phyloP scores from a whole-genome alignment of 2,113 vertebrate species.

The Sylvia atricapilla region DNA sequence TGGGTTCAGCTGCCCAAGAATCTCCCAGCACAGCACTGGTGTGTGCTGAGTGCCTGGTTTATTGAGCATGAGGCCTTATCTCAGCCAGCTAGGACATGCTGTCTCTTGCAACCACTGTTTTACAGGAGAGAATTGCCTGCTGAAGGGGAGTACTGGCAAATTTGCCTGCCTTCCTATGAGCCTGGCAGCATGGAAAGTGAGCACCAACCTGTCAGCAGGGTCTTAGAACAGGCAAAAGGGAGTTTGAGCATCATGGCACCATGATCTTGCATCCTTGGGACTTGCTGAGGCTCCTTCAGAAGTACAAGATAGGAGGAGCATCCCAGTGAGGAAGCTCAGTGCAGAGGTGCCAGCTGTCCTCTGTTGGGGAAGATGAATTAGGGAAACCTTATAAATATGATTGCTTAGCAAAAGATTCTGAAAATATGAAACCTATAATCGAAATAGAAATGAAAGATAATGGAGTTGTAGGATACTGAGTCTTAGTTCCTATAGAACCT shows the following conservation, averaged over 20 bases:
- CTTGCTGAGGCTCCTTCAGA: neutral
- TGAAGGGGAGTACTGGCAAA: neutral
- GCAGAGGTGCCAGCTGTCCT: neutral
- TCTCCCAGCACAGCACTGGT: neutral
- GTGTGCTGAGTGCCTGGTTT: neutral
- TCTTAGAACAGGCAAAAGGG: neutral
- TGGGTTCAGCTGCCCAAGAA: neutral
- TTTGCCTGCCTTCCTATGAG: neutral
- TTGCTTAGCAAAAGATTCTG: too few relatives aligned
- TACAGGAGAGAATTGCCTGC: neutral
- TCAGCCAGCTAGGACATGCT: neutral
- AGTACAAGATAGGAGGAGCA: neutral
- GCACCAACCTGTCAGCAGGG: rapidly evolving
- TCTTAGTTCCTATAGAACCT: too few relatives aligned
- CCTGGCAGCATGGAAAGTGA: neutral
- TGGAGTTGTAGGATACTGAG: too few relatives aligned
- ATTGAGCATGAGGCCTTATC: neutral
- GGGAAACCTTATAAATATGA: too few relatives aligned
- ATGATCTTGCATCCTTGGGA: rapidly evolving
- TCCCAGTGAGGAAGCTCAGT: rapidly evolving
- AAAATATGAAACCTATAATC: too few relatives aligned
- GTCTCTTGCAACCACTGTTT: neutral
- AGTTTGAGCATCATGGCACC: neutral
- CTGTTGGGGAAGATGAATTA: too few relatives aligned
- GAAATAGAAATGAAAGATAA: too few relatives aligned